These are phyloP conservation scores for Cryptocephalus primarius DNA, from an alignment of 2,888 invertebrate genomes.

Conservation along the genomic window DNA sequence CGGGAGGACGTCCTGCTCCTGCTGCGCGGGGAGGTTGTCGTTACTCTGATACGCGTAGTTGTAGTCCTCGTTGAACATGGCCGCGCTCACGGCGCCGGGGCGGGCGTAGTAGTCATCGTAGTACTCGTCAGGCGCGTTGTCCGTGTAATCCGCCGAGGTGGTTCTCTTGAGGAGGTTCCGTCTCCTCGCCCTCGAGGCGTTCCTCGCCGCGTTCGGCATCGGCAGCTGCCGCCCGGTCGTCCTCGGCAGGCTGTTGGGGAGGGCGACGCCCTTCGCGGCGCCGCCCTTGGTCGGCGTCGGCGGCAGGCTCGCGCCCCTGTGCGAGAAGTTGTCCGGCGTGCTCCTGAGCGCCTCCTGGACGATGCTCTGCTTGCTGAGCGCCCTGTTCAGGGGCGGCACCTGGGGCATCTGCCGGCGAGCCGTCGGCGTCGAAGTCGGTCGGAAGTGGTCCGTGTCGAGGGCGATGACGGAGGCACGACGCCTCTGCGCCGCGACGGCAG, in stretches of 20 bases:
- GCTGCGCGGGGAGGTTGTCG: slow-evolving; percentile 44
- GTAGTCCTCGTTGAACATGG: slow-evolving; percentile 55
- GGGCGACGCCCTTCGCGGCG: slow-evolving; percentile 2
- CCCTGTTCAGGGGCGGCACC: slow-evolving; percentile 30
- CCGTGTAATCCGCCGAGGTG: slow-evolving; percentile 34
- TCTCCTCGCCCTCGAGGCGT: slow-evolving; percentile 31
- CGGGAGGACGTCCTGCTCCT: slow-evolving; percentile 16
- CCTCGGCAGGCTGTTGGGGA: slow-evolving; percentile 36
- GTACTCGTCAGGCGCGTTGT: slow-evolving; percentile 29
- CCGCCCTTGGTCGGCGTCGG: slow-evolving; percentile 34
- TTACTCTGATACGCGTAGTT: slow-evolving; percentile 57
- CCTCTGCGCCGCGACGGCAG: neutral
- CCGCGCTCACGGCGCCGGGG: slow-evolving; percentile 32
- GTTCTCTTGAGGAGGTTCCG: slow-evolving; percentile 32
- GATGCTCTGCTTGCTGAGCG: slow-evolving; percentile 19
- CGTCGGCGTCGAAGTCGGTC: slow-evolving; percentile 31
- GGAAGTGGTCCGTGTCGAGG: slow-evolving; percentile 5
- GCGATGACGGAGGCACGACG: neutral
- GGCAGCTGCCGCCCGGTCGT: slow-evolving; percentile 41
- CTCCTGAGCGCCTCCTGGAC: slow-evolving; percentile 25
- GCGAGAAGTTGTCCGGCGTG: slow-evolving; percentile 29
- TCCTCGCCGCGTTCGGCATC: slow-evolving; percentile 31
- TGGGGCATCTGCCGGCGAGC: slow-evolving; percentile 33
- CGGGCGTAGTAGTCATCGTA: slow-evolving; percentile 34
- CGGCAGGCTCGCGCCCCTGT: slow-evolving; percentile 36